Evolutionary conservation across 1,140 invertebrate genomes (phyloP).

Genomic region (Anadara kagoshimensis): DNA sequence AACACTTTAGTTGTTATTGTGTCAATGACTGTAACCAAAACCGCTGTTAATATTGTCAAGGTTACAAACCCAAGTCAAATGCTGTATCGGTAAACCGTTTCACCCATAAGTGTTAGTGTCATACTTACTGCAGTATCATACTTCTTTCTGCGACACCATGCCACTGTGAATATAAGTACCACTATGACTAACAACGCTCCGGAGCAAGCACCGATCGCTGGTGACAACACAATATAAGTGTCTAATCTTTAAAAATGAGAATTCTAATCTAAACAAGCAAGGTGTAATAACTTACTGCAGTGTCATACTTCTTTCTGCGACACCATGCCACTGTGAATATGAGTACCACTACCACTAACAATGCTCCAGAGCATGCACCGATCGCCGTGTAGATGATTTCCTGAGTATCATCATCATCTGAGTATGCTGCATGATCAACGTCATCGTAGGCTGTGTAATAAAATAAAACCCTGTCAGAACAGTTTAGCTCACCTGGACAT

Average conservation of each 20-base stretch:
- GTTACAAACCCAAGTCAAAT: too few species aligned
- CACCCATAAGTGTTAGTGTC: too few species aligned
- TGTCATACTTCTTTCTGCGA: constrained; percentile 13
- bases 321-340: constrained; percentile 26
- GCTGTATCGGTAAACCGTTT: too few species aligned
- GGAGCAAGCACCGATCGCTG: constrained; percentile 24
- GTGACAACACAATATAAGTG: too few species aligned
- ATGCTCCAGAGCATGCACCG: constrained; percentile 27
- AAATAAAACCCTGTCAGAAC: background rate
- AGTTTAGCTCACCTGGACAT: background rate
- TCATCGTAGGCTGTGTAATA: background rate
- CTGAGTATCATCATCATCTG: background rate
- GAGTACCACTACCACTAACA: constrained; percentile 18
- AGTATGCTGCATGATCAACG: background rate
- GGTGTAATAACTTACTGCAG: background rate
- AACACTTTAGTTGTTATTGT: too few species aligned
- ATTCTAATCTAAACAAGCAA: too few species aligned
- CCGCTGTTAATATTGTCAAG: too few species aligned
- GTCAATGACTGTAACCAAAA: too few species aligned
- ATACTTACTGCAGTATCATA: background rate
- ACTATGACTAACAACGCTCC: constrained; percentile 28
- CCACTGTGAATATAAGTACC: constrained; percentile 16
- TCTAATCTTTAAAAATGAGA: too few species aligned
- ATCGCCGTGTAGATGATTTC: constrained; percentile 30
- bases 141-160: constrained; percentile 25